Evolutionary conservation across 2,888 invertebrate genomes (phyloP).

Genomic region (Rhamnusium bicolor): DNA sequence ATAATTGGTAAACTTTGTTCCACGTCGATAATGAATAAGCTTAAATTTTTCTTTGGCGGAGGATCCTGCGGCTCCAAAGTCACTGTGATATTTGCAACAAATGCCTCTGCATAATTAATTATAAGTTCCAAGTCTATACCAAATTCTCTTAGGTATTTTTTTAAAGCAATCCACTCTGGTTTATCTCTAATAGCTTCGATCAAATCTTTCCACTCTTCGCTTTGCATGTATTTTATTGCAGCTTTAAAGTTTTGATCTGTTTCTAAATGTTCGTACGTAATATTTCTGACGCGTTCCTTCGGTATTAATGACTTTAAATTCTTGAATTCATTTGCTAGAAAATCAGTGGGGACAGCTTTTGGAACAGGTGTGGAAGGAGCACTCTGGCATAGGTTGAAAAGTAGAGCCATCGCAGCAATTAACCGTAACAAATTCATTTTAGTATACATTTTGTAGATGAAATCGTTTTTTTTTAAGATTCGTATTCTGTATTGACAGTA

Average conservation of each 20-base stretch:
- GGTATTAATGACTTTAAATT: slow-evolving; percentile 38
- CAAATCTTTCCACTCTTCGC: slow-evolving; percentile 51
- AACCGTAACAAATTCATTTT: not conserved
- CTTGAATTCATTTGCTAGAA: not conserved
- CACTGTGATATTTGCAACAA: slow-evolving; percentile 33
- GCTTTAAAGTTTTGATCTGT: slow-evolving; percentile 53
- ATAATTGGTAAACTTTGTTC: slow-evolving; percentile 35
- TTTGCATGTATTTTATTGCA: slow-evolving; percentile 53
- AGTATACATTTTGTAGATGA: not conserved
- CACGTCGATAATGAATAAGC: slow-evolving; percentile 38
- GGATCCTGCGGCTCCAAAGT: slow-evolving; percentile 5
- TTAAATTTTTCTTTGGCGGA: slow-evolving; percentile 34
- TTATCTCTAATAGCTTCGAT: slow-evolving; percentile 41
- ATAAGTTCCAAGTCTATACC: slow-evolving; percentile 47
- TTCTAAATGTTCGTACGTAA: slow-evolving; percentile 45
- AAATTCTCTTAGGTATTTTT: slow-evolving; percentile 41
- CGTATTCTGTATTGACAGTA: not conserved
- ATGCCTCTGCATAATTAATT: slow-evolving; percentile 36
- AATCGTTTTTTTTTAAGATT: not conserved
- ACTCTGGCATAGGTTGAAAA: not conserved
- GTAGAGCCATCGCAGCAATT: not conserved
- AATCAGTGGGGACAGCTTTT: not conserved
- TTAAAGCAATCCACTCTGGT: slow-evolving; percentile 52
- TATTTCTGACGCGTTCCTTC: slow-evolving; percentile 44
- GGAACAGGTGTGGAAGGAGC: not conserved